These are phyloP conservation scores for Callaeas wilsoni DNA, from an alignment of 2,113 vertebrate genomes.

Conservation along the genomic window DNA sequence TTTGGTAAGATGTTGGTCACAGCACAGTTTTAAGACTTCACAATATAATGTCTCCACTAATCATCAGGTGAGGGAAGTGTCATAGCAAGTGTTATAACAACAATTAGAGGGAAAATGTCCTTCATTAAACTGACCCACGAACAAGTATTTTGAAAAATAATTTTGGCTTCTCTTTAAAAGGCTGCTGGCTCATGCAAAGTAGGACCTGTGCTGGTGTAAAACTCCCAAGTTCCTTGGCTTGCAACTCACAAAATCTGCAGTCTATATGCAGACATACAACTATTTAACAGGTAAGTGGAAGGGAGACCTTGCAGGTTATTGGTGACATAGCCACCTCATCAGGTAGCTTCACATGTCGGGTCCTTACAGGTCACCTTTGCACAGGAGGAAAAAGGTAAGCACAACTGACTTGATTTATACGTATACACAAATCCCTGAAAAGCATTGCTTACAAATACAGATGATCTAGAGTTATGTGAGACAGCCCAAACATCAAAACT, in stretches of 20 bases:
- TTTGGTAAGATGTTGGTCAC: neutral
- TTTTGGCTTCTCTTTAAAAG: neutral
- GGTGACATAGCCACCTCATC: neutral
- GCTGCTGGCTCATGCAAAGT: neutral
- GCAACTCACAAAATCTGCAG: neutral
- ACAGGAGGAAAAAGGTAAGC: neutral
- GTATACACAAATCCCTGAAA: neutral
- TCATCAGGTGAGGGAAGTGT: neutral
- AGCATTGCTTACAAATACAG: neutral
- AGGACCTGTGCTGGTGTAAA: neutral
- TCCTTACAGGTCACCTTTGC: neutral
- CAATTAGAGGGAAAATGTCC: neutral
- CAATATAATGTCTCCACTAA: neutral
- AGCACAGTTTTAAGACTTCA: neutral
- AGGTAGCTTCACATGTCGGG: neutral
- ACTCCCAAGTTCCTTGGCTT: neutral
- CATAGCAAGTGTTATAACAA: neutral
- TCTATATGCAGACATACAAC: neutral
- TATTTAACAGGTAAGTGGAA: neutral
- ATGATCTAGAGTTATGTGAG: neutral
- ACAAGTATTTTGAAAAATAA: neutral
- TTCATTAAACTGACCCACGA: neutral
- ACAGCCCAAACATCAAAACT: neutral
- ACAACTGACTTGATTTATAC: neutral
- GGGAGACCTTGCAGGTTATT: neutral